Conservation (phyloP, 2,888 invertebrate genomes). For the Hemistola chrysoprasaria region DNA sequence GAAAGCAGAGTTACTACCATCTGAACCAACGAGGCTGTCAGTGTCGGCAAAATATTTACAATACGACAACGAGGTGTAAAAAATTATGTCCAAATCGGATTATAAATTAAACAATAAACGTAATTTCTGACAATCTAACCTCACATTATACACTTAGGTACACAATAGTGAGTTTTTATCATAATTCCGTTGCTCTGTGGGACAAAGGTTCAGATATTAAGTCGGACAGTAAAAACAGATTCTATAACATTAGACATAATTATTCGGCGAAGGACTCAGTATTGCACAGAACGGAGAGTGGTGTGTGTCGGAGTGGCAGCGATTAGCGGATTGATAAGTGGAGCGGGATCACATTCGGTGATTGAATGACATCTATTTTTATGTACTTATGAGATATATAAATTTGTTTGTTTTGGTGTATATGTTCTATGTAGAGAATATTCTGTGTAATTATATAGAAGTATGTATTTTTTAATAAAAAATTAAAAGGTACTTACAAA, state of each 20-base stretch:
- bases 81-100: neutral
- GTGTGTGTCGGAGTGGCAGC: slow-evolving; percentile 4
- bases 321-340: neutral
- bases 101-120: neutral
- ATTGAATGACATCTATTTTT: too few species aligned
- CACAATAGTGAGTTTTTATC: slow-evolving; percentile 28
- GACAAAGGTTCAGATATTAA: slow-evolving; percentile 23
- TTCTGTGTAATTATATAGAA: too few species aligned
- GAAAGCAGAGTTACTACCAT: too few species aligned
- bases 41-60: too few species aligned
- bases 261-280: slow-evolving; percentile 22
- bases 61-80: too few species aligned
- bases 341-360: too few species aligned
- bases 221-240: slow-evolving; percentile 24
- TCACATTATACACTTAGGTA: slow-evolving; percentile 23
- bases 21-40: too few species aligned
- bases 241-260: slow-evolving; percentile 23
- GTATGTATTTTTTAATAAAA: too few species aligned
- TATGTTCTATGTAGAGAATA: too few species aligned
- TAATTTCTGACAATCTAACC: slow-evolving; percentile 10
- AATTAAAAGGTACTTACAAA: too few species aligned
- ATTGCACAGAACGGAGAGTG: slow-evolving; percentile 16
- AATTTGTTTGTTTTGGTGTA: too few species aligned
- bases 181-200: slow-evolving; percentile 20
- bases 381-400: too few species aligned